These are phyloP conservation scores for Camponotus vicinus DNA, from an alignment of 1,140 invertebrate genomes.

Conservation along the genomic window DNA sequence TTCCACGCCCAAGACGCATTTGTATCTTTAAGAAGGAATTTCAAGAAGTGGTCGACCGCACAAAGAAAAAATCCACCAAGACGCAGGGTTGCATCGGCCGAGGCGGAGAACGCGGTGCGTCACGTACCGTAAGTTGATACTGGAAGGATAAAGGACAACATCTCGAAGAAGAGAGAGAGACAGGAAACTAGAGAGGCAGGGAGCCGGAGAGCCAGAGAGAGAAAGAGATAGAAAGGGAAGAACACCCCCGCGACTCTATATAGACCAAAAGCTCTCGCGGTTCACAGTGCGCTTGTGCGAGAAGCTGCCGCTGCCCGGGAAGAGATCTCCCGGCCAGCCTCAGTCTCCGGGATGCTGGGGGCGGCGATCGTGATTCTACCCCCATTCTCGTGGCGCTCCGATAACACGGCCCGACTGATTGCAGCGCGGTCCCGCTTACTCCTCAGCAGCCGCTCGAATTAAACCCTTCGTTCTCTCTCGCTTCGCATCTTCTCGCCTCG, in stretches of 20 bases:
- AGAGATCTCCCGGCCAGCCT: conserved; percentile 84
- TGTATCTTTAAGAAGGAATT: conserved; percentile 7
- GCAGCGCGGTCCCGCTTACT: conserved; percentile 53
- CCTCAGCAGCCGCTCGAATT: conserved; percentile 47
- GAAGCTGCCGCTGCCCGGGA: conserved; percentile 85
- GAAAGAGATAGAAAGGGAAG: conserved; percentile 44
- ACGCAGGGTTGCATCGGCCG: neutral
- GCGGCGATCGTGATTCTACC: conserved; percentile 93
- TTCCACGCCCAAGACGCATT: neutral
- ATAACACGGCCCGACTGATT: conserved; percentile 76
- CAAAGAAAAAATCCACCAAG: conserved; percentile 36
- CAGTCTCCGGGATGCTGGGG: conserved; percentile 89
- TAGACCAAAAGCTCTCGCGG: conserved; percentile 68
- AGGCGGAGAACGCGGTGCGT: conserved; percentile 17
- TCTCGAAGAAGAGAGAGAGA: conserved; percentile 25
- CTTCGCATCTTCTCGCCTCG: conserved; percentile 33
- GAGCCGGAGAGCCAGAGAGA: conserved; percentile 15
- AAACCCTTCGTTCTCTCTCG: conserved; percentile 50
- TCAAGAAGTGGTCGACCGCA: conserved; percentile 24
- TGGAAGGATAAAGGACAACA: neutral
- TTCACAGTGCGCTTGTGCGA: conserved; percentile 84
- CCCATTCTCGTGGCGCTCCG: conserved; percentile 87
- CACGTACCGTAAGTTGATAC: conserved; percentile 25
- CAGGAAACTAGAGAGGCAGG: conserved; percentile 39
- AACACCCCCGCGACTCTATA: conserved; percentile 53